Percentiles rank a stretch among this genome's conserved stretches.
Conservation (phyloP, 2,888 invertebrate genomes). For the Morpho helenor region DNA sequence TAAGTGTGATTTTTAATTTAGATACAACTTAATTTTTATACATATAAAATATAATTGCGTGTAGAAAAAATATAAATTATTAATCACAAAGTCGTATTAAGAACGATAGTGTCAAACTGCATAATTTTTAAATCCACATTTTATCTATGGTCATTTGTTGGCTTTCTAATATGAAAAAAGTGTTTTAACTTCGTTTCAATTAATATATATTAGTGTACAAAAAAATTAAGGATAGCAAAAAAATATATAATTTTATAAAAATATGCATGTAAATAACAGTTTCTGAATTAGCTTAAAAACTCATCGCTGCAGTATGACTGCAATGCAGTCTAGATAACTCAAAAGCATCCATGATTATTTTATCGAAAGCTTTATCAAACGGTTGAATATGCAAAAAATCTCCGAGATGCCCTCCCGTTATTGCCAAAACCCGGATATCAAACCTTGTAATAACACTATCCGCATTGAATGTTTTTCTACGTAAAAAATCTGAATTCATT, state of each 20-base stretch:
- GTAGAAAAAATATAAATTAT: too few relatives aligned
- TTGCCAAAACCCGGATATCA: constrained; percentile 28
- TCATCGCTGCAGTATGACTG: constrained; percentile 22
- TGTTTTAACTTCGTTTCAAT: too few relatives aligned
- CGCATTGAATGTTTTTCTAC: constrained; percentile 21
- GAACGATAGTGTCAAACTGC: too few relatives aligned
- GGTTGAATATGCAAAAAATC: constrained; percentile 21
- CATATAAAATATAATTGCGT: too few relatives aligned
- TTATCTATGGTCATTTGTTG: too few relatives aligned
- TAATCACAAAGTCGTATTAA: too few relatives aligned
- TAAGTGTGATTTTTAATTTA: too few relatives aligned
- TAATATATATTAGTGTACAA: too few relatives aligned
- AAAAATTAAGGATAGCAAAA: too few relatives aligned
- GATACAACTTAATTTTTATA: too few relatives aligned
- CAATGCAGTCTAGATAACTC: constrained; percentile 24
- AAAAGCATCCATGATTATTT: constrained; percentile 17
- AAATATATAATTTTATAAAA: neutral
- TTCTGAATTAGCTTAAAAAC: constrained; percentile 13
- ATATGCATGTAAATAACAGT: neutral
- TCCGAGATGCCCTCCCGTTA: constrained; percentile 18
- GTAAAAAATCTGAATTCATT: constrained; percentile 14
- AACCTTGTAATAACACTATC: constrained; percentile 24
- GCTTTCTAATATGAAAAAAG: too few relatives aligned
- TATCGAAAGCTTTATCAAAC: constrained; percentile 21
- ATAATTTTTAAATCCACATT: too few relatives aligned